These are phyloP conservation scores for Pithys albifrons DNA, from an alignment of 2,113 vertebrate species.

Conservation along the genomic window DNA sequence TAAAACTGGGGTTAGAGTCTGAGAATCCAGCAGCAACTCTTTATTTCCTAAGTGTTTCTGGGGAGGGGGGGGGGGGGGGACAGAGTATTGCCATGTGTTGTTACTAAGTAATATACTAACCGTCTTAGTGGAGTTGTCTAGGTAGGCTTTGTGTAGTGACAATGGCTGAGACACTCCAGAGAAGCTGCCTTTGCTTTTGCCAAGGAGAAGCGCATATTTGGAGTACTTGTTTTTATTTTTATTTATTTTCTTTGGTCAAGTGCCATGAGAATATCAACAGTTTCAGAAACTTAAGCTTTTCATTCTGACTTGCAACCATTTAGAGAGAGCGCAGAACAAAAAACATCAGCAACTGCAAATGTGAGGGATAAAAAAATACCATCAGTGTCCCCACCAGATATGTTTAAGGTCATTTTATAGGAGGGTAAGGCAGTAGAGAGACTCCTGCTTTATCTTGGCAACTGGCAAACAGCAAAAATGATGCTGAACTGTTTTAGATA, in stretches of 20 bases:
- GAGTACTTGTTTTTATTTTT: constrained; percentile 14
- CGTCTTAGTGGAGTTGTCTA: background rate
- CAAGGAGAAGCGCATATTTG: background rate
- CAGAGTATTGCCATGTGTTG: background rate
- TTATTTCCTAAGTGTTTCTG: background rate
- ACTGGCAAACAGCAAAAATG: background rate
- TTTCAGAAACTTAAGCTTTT: constrained; percentile 10
- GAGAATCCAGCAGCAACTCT: background rate
- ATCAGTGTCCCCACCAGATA: background rate
- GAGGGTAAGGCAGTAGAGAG: background rate
- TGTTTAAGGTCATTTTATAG: background rate
- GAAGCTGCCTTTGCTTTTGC: background rate
- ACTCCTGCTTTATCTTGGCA: background rate
- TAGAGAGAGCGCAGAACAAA: background rate
- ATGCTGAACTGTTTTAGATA: background rate
- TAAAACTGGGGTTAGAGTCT: background rate
- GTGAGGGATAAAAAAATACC: background rate
- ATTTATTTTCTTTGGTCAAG: constrained; percentile 13
- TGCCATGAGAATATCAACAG: background rate
- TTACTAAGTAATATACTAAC: background rate
- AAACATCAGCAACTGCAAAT: background rate
- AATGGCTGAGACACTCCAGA: background rate
- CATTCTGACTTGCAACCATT: background rate
- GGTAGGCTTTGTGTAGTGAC: background rate
- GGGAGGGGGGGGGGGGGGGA: background rate